Base-by-base conservation (phyloP, 2,797 vertebrate species). In the Sebastiscus albofasciatus region DNA sequence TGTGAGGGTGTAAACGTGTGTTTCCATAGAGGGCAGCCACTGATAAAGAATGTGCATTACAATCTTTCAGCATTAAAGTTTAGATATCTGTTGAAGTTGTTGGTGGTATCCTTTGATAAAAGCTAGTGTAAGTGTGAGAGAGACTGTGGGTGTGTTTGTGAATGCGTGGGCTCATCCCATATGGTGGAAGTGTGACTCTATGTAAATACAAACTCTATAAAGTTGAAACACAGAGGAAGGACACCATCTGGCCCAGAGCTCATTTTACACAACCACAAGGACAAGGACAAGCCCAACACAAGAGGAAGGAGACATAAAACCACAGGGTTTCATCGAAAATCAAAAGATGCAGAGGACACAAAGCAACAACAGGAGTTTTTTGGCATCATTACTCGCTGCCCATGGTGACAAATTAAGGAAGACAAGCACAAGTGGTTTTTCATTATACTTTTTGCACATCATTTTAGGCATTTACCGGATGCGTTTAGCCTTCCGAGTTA, bases 181-280 rank as follows among this genome's bases (percentile, higher is more conserved):
- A 92, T 93, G 84, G 70, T 67, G 31, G 16, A 34, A 39, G 6
- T 87, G 81, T 88, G 89, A 81, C 90, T 90, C 67, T 80, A 84
- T 91, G 87, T 81, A 88, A 93, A 94, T 87, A 87, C 72, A 83
- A 88, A 92, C 61, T 68, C 20, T 36, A 71, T 87, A 82, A 90
- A 90, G 80, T 90, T 90, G 75, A 90, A 91, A 84, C 72, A 78
- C 68, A 85, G 79, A 93, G 78, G 81, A 90, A 93, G 90, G 92
- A 89, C 89, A 89, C 94, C 94, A 95, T 95, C 93, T 96, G 95
- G 86, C 89, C 72, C 26, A 26, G 62, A 82, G 81, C 83, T 81
- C 75, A 75, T 83, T 84, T 87, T 56, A 81, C 55, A 69, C 88
- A 55, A 75, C 77, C 69, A 84, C 87, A 91, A 90, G 87, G 89